Evolutionary conservation across 2,797 vertebrate genomes (phyloP).

Genomic region (Natrix natrix): DNA sequence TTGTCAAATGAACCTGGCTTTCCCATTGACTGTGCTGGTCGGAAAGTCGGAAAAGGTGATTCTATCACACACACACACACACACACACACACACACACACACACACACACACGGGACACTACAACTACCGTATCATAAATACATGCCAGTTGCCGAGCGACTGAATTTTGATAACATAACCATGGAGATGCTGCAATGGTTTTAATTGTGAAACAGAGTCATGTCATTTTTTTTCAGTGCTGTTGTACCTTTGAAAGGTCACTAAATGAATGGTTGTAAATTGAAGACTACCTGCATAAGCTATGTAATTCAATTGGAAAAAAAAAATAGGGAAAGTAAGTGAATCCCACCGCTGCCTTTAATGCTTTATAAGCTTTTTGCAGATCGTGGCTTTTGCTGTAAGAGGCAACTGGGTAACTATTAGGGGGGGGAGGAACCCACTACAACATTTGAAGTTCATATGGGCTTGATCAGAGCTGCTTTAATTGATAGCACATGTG

Average conservation of each 20-base stretch:
- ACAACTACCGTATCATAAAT: too few species aligned
- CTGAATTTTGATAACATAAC: neutral
- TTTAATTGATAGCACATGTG: neutral
- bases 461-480: neutral
- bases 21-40: too few species aligned
- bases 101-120: fast-evolving
- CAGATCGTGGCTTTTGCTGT: neutral
- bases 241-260: neutral
- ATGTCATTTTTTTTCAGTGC: neutral
- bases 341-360: too few species aligned
- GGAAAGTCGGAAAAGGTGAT: too few species aligned
- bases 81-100: too few species aligned
- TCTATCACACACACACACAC: fast-evolving
- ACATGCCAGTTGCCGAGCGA: neutral
- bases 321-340: neutral
- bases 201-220: neutral
- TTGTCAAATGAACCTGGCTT: too few species aligned
- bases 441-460: neutral
- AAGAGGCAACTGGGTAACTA: neutral
- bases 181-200: neutral
- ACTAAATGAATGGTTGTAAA: neutral
- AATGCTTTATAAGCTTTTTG: neutral
- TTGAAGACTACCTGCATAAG: neutral
- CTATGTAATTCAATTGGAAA: neutral
- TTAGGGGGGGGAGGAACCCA: fast-evolving